A percentile compares a stretch with the other conserved stretches of the same genome.
Conservation (phyloP, 2,888 invertebrate genomes). For the Lottia gigantea region DNA sequence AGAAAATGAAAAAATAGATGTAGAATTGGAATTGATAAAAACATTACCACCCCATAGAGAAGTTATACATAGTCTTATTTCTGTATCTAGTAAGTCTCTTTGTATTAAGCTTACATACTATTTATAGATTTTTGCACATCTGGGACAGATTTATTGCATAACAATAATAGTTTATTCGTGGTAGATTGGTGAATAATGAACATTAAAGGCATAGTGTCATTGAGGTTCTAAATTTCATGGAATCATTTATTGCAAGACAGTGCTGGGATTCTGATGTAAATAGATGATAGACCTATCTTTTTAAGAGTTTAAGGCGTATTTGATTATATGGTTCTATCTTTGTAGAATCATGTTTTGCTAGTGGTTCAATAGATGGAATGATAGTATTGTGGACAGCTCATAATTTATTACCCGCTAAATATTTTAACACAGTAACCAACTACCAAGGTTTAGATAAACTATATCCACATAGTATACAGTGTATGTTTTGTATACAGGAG, state of each 20-base stretch:
- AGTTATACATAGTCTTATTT: slow-evolving; percentile 50
- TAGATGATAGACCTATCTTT: not conserved
- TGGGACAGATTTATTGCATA: too few species aligned
- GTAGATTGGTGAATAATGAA: too few species aligned
- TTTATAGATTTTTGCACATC: too few species aligned
- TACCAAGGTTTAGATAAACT: slow-evolving; percentile 47
- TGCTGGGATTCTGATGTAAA: too few species aligned
- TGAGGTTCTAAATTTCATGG: too few species aligned
- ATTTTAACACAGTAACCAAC: slow-evolving; percentile 52
- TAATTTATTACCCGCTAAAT: slow-evolving; percentile 42
- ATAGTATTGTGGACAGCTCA: slow-evolving; percentile 58
- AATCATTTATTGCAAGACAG: too few species aligned
- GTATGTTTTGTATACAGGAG: slow-evolving; percentile 53
- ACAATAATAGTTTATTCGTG: too few species aligned
- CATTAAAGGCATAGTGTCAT: too few species aligned
- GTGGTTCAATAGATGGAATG: slow-evolving; percentile 63
- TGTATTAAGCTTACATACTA: too few species aligned
- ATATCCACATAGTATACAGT: slow-evolving; percentile 60
- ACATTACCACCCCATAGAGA: slow-evolving; percentile 54
- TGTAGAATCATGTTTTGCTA: slow-evolving; percentile 55
- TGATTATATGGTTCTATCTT: not conserved
- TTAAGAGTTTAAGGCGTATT: not conserved
- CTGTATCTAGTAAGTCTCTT: slow-evolving; percentile 44
- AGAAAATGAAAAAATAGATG: slow-evolving; percentile 22
- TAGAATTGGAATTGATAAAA: slow-evolving; percentile 38